Conservation (phyloP, 30 jellyfish, hydroid and myxozoan genomes). For the Cassiopea xamachana region DNA sequence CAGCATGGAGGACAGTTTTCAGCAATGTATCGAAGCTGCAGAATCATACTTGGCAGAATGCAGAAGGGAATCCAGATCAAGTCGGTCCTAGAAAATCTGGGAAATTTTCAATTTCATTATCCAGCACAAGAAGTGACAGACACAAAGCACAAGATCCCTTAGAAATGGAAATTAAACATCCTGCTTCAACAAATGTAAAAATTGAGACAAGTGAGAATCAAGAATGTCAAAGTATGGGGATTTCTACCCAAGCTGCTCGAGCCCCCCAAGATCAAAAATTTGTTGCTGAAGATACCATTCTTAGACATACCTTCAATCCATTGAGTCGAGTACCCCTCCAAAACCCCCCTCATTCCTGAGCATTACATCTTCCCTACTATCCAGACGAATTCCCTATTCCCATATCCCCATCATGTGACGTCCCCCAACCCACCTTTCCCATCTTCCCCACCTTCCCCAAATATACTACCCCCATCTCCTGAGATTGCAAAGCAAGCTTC, state of each 20-base stretch:
- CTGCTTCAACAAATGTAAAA: conserved; percentile 8
- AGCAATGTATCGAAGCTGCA: conserved; percentile 29
- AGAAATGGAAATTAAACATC: conserved; percentile 22
- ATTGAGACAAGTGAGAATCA: conserved; percentile 2
- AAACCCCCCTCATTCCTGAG: conserved; percentile 31
- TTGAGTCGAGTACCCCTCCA: conserved; percentile 14
- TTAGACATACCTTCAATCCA: neutral
- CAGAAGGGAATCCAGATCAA: conserved; percentile 13
- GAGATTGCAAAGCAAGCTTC: neutral
- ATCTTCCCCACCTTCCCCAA: no score
- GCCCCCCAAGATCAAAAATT: neutral
- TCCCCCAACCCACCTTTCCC: no score
- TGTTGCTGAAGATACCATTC: neutral
- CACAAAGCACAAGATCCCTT: conserved; percentile 23
- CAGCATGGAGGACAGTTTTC: conserved; percentile 41
- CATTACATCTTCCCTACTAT: conserved; percentile 1
- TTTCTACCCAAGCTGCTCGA: neutral
- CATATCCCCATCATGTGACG: no score
- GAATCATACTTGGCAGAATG: conserved; percentile 52
- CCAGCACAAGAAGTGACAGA: neutral
- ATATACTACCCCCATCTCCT: neutral
- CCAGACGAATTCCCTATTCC: no score
- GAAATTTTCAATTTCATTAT: conserved; percentile 1
- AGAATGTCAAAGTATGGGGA: conserved; percentile 1
- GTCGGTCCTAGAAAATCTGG: conserved; percentile 37